These are phyloP conservation scores for Priocnemis perturbator DNA, from an alignment of 2,888 invertebrate species.

Conservation along the genomic window DNA sequence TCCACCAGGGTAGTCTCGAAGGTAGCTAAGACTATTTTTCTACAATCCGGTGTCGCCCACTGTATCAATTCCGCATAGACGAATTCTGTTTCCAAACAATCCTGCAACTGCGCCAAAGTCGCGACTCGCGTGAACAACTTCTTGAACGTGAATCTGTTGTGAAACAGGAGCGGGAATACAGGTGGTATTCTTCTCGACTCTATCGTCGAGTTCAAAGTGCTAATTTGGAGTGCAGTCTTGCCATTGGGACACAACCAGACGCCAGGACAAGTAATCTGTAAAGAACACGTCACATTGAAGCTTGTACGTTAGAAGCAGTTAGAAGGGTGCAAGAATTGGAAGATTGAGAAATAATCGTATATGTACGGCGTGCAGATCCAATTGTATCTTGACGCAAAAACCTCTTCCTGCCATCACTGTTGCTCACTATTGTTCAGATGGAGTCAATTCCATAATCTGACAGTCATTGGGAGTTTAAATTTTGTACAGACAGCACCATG, in stretches of 20 bases:
- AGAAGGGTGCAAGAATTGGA: not conserved
- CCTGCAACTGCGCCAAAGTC: slow-evolving; percentile 75
- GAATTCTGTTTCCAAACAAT: slow-evolving; percentile 78
- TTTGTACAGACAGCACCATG: not conserved
- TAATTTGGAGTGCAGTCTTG: slow-evolving; percentile 83
- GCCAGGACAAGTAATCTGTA: slow-evolving; percentile 89
- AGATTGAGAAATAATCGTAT: slow-evolving; percentile 11
- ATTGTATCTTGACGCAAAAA: slow-evolving; percentile 67
- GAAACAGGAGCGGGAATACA: slow-evolving; percentile 83
- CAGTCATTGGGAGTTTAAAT: not conserved
- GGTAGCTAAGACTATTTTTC: slow-evolving; percentile 79
- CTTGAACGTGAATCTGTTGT: slow-evolving; percentile 84
- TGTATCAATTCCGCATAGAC: slow-evolving; percentile 82
- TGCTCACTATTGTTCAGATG: not conserved
- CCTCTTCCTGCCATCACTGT: slow-evolving; percentile 67
- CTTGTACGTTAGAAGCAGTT: not conserved
- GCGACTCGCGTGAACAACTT: slow-evolving; percentile 77
- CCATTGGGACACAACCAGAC: slow-evolving; percentile 90
- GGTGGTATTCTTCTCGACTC: slow-evolving; percentile 83
- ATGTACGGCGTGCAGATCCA: slow-evolving; percentile 72
- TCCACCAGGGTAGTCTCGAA: slow-evolving; percentile 82
- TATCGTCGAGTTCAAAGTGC: slow-evolving; percentile 82
- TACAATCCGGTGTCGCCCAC: slow-evolving; percentile 75
- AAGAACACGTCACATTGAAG: slow-evolving; percentile 29
- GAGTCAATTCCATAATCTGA: not conserved